Evolutionary conservation across 2,797 vertebrate genomes (phyloP).

Genomic region (Lagorchestes hirsutus): DNA sequence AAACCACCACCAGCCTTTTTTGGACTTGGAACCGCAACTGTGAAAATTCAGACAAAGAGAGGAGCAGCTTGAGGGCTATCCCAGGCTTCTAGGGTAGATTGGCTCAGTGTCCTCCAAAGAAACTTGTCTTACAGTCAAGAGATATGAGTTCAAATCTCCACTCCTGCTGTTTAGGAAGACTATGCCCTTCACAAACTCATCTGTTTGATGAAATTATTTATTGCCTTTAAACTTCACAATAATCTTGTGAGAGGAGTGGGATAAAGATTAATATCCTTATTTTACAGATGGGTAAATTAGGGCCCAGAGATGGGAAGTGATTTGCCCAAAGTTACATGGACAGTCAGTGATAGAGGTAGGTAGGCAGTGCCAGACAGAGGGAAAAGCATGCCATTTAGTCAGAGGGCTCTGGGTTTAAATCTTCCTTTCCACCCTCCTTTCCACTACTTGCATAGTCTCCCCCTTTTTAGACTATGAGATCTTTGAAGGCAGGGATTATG

Average conservation of each 20-base stretch:
- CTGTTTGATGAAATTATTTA: not conserved
- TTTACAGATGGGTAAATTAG: not conserved
- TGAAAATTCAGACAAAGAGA: slow-evolving; percentile 48
- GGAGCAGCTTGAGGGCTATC: slow-evolving; percentile 9
- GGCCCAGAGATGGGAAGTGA: not conserved
- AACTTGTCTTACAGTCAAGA: not conserved
- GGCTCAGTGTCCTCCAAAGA: not conserved
- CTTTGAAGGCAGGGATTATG: not conserved
- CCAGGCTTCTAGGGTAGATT: slow-evolving; percentile 30
- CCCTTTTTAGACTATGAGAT: not conserved
- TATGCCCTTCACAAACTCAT: not conserved
- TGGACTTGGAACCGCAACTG: slow-evolving; percentile 67
- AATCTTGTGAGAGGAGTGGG: not conserved
- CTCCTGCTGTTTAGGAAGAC: not conserved
- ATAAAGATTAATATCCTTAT: not conserved
- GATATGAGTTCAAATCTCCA: not conserved
- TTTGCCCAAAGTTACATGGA: not conserved
- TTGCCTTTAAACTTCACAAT: not conserved
- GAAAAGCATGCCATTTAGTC: not conserved
- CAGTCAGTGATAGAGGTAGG: not conserved
- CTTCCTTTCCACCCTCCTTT: not conserved
- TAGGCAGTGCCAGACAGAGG: not conserved
- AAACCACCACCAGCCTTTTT: slow-evolving; percentile 44
- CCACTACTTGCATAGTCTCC: not conserved
- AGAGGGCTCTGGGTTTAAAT: not conserved